These are phyloP conservation scores for Mormyrops boulengeri DNA, from an alignment of 2,797 vertebrate species.

Conservation along the genomic window DNA sequence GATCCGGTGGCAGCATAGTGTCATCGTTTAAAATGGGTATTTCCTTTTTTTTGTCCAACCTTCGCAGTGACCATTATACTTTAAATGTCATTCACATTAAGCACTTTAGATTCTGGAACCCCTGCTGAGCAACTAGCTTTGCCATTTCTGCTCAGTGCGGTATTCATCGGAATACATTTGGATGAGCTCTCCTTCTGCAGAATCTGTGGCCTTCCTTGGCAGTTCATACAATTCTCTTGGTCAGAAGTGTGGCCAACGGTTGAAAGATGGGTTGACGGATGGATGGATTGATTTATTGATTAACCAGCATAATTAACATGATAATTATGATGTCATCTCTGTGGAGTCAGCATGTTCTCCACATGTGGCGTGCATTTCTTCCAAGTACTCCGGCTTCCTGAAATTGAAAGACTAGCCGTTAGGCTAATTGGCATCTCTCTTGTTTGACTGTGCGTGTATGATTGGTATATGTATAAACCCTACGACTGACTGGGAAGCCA, in stretches of 20 bases:
- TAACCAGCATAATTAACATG: not conserved
- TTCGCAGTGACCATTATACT: not conserved
- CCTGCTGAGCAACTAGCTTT: not conserved
- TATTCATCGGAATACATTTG: not conserved
- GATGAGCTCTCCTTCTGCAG: not conserved
- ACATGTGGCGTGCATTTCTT: not conserved
- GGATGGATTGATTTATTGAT: not conserved
- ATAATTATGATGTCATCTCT: not conserved
- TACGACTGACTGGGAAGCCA: not conserved
- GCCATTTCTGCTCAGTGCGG: not conserved
- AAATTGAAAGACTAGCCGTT: not conserved
- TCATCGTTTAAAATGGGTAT: not conserved
- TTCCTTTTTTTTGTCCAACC: not conserved
- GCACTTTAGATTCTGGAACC: not conserved
- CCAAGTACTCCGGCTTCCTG: not conserved
- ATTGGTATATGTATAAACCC: not conserved
- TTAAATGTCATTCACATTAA: slow-evolving; percentile 7
- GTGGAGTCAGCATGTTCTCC: not conserved
- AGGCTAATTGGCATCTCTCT: not conserved
- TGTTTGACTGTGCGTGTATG: not conserved
- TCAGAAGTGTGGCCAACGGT: not conserved
- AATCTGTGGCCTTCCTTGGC: not conserved
- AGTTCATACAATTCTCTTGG: not conserved
- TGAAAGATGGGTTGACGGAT: not conserved
- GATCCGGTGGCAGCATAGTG: not conserved